These are phyloP conservation scores for Clepsis dumicolana DNA, from an alignment of 2,888 invertebrate species.

Conservation along the genomic window DNA sequence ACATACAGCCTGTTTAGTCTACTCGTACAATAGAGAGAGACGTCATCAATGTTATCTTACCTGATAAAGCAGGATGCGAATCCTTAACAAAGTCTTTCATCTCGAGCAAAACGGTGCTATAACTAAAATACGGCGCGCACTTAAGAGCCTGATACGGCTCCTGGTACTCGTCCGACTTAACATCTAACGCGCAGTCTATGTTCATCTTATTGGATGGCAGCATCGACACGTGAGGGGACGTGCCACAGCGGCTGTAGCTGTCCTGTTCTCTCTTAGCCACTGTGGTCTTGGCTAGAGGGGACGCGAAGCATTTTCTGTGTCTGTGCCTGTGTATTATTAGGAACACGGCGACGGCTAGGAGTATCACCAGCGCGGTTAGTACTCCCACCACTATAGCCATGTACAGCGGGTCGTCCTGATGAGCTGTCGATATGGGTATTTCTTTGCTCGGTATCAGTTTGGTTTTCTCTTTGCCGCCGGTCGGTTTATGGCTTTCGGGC, in stretches of 20 bases:
- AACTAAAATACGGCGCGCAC: constrained; percentile 91
- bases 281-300: constrained; percentile 86
- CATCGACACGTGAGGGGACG: constrained; percentile 80
- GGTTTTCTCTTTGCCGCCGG: constrained; percentile 78
- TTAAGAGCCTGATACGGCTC: constrained; percentile 92
- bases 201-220: constrained; percentile 83
- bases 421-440: constrained; percentile 88
- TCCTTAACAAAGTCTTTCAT: constrained; percentile 89
- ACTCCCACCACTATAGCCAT: constrained; percentile 93
- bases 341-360: constrained; percentile 90
- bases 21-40: background rate
- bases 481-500: constrained; percentile 87
- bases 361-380: constrained; percentile 89
- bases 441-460: constrained; percentile 83
- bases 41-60: constrained; percentile 52
- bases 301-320: constrained; percentile 90
- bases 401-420: constrained; percentile 90
- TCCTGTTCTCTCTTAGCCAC: constrained; percentile 82
- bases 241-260: constrained; percentile 84
- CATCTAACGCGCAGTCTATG: constrained; percentile 86
- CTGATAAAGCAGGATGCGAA: constrained; percentile 73
- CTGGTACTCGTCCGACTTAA: constrained; percentile 91
- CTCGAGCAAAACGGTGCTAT: constrained; percentile 91
- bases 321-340: constrained; percentile 90
- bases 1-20: too few species aligned